phyloP scores from a whole-genome alignment of 2,888 invertebrate genomes.

The Cheilosia impressa region DNA sequence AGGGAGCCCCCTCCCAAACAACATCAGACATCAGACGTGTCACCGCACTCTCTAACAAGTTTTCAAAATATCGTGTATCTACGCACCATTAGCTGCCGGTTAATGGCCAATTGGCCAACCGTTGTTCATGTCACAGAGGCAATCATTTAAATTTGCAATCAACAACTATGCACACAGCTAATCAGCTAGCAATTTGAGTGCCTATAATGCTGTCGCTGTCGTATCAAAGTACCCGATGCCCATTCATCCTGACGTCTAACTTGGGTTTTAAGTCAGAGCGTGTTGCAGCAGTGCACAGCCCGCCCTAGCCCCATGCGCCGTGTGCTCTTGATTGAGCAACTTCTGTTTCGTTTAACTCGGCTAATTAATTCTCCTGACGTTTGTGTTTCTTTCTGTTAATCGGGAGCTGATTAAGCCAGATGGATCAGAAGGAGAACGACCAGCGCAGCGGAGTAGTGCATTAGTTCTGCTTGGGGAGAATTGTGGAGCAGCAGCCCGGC shows the following conservation, averaged over 20 bases:
- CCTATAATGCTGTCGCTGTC: conserved; percentile 65
- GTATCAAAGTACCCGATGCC: conserved; percentile 57
- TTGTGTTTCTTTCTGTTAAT: conserved; percentile 44
- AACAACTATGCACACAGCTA: conserved; percentile 69
- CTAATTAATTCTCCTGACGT: conserved; percentile 74
- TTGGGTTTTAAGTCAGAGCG: conserved; percentile 71
- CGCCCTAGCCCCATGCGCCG: not conserved
- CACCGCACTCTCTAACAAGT: conserved; percentile 30
- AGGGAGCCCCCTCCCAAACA: not conserved
- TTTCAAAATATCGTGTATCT: conserved; percentile 23
- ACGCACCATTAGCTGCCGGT: conserved; percentile 65
- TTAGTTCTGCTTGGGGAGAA: conserved; percentile 70
- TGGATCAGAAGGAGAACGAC: conserved; percentile 37
- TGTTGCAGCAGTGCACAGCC: conserved; percentile 21
- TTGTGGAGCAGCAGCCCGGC: conserved; percentile 58
- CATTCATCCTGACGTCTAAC: conserved; percentile 73
- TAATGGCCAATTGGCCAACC: conserved; percentile 72
- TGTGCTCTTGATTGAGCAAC: conserved; percentile 29
- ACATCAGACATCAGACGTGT: conserved; percentile 9
- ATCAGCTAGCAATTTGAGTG: conserved; percentile 71
- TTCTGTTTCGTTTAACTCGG: conserved; percentile 70
- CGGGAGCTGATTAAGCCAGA: conserved; percentile 57
- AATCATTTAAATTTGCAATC: conserved; percentile 75
- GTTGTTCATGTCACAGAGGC: conserved; percentile 71
- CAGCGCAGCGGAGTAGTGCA: conserved; percentile 20